Evolutionary conservation across 2,888 invertebrate species (phyloP), one percentile per base, ranked within the genome.

Genomic region (Mythimna lalbum): DNA sequence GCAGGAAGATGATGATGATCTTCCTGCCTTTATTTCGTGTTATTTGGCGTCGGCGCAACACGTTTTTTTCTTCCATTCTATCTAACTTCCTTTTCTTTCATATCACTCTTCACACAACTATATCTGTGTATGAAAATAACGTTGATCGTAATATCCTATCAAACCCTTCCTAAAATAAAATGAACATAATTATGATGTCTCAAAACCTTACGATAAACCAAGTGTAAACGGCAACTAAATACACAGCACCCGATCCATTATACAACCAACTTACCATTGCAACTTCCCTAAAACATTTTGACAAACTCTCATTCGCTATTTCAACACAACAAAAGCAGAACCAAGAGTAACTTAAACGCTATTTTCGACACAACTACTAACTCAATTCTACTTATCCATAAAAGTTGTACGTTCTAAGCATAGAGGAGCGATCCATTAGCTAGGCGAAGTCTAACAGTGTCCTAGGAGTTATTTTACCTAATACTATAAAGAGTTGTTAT

Each of bases 401-500:
- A 93, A 94, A 95, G 94, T 95, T 94, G 82, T 76, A 78, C 91
- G 89, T 88, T 91, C 93, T 93, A 93, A 94, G 93, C 94, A 93
- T 89, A 89, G 92, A 89, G 88, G 64, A 59, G 90, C 93, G 93
- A 93, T 94, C 95, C 95, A 95, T 95, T 95, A 95, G 94, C 88
- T 81, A 78, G 78, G 84, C 79, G 88, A 92, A 93, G 94, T 93
- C 92, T 90, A 90, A 90, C 93, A 91, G 86, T 92, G 94, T 93
- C 90, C 90, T 90, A 87, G 89, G 90, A 92, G 92, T 91, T 93
- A 93, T 93, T 92, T 90, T 90, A 90, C 90, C 89, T 95, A 95
- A 95, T 93, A 89, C 93, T 93, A 92, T 95, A 94, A 95, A 95
- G 94, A 94, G 95, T 93, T 88, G 87, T 87, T 83, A 84, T 86